phyloP scores from a whole-genome alignment of 2,113 vertebrate species.

The Oriolus oriolus region DNA sequence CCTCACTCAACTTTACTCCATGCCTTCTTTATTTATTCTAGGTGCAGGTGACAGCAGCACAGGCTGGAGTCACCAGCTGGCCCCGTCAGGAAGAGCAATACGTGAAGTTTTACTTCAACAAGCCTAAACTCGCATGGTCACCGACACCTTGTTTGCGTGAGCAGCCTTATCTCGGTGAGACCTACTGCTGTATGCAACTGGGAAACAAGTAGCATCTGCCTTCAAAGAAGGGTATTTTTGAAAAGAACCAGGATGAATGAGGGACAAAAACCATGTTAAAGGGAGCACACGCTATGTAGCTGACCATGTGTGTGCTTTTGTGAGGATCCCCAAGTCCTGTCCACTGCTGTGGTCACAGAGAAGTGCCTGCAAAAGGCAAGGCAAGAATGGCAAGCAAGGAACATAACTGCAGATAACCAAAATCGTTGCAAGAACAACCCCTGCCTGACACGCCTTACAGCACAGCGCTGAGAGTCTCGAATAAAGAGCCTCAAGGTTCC shows the following conservation, averaged over 20 bases:
- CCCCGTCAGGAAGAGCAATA: background rate
- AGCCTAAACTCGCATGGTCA: background rate
- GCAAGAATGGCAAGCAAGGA: background rate
- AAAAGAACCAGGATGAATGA: background rate
- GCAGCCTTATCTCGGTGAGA: background rate
- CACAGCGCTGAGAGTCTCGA: background rate
- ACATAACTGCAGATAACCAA: background rate
- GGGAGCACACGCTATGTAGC: background rate
- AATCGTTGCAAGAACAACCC: background rate
- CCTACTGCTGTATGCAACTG: background rate
- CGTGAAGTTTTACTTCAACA: background rate
- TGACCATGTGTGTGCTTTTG: rapidly evolving
- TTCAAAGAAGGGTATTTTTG: background rate
- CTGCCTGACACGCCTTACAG: rapidly evolving
- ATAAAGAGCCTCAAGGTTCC: background rate
- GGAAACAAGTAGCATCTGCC: background rate
- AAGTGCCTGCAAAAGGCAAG: background rate
- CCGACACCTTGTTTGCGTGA: background rate
- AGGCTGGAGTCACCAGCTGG: background rate
- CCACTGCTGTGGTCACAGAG: background rate
- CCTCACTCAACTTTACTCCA: background rate
- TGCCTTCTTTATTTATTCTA: background rate
- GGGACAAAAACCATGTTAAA: background rate
- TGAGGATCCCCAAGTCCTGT: background rate
- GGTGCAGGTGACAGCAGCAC: background rate